Conservation (phyloP, 2,888 invertebrate genomes). For the Andrena dorsata region DNA sequence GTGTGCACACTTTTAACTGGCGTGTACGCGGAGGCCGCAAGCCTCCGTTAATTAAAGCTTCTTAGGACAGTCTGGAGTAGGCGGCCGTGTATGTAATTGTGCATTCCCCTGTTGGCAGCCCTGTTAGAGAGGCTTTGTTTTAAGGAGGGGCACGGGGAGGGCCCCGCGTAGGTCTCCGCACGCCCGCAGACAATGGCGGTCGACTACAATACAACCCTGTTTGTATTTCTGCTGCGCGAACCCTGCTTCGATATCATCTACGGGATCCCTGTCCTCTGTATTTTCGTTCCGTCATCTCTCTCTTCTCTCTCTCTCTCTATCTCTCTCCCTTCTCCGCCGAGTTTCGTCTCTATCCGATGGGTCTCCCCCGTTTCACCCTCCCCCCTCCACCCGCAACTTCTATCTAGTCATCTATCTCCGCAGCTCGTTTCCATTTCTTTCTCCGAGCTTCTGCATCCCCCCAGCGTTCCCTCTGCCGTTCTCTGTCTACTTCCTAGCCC, state of each 20-base stretch:
- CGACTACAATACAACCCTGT: constrained; percentile 64
- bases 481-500: neutral
- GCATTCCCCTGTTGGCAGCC: constrained; percentile 72
- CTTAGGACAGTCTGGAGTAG: constrained; percentile 66
- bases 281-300: neutral
- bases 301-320: constrained; percentile 10
- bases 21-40: constrained; percentile 39
- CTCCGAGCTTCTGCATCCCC: constrained; percentile 11
- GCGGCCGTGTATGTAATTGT: constrained; percentile 73
- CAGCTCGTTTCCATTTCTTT: constrained; percentile 41
- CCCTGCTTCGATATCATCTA: constrained; percentile 62
- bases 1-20: constrained; percentile 22
- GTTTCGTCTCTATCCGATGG: constrained; percentile 4
- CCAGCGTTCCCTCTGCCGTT: neutral
- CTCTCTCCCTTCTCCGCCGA: neutral
- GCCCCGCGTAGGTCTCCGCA: constrained; percentile 48
- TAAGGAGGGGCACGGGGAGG: constrained; percentile 46
- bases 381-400: neutral
- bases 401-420: constrained; percentile 37
- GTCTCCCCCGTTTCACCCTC: constrained; percentile 4
- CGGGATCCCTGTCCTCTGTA: constrained; percentile 17
- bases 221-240: constrained; percentile 65
- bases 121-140: constrained; percentile 74
- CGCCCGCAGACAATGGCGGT: constrained; percentile 65
- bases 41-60: constrained; percentile 75